phyloP scores from a whole-genome alignment of 2,797 vertebrate species.

The Rhinogobio ventralis region DNA sequence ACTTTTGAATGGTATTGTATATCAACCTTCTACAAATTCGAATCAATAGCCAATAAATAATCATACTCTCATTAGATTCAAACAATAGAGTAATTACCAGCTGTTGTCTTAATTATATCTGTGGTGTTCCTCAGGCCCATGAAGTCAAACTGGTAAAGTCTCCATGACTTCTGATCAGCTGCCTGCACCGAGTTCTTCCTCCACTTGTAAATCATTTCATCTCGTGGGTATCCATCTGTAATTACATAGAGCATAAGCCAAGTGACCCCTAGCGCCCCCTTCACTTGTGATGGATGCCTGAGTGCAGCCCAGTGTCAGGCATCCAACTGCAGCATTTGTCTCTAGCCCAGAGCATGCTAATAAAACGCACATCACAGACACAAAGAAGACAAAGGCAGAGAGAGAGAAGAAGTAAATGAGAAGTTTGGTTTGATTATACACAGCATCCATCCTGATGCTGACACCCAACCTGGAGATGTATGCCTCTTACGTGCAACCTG shows the following conservation, averaged over 20 bases:
- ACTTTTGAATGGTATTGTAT: not conserved
- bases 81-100: slow-evolving; percentile 80
- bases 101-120: slow-evolving; percentile 87
- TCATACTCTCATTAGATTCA: not conserved
- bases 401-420: slow-evolving; percentile 68
- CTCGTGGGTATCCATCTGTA: slow-evolving; percentile 94
- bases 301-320: slow-evolving; percentile 60
- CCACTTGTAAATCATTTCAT: slow-evolving; percentile 98
- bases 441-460: slow-evolving; percentile 66
- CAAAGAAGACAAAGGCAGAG: slow-evolving; percentile 65
- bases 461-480: slow-evolving; percentile 65
- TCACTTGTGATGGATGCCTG: slow-evolving; percentile 69
- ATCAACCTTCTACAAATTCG: not conserved
- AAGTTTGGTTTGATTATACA: slow-evolving; percentile 66
- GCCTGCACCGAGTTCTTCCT: slow-evolving; percentile 94
- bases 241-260: slow-evolving; percentile 61
- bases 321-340: slow-evolving; percentile 65
- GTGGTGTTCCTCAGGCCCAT: slow-evolving; percentile 95
- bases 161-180: slow-evolving; percentile 94
- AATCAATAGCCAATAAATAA: slow-evolving; percentile 5
- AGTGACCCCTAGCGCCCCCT: slow-evolving; percentile 62
- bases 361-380: slow-evolving; percentile 67
- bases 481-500: slow-evolving; percentile 36
- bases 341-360: slow-evolving; percentile 67
- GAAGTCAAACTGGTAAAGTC: slow-evolving; percentile 97